phyloP scores from a whole-genome alignment of 2,797 vertebrate species.

The Megaceryle alcyon region DNA sequence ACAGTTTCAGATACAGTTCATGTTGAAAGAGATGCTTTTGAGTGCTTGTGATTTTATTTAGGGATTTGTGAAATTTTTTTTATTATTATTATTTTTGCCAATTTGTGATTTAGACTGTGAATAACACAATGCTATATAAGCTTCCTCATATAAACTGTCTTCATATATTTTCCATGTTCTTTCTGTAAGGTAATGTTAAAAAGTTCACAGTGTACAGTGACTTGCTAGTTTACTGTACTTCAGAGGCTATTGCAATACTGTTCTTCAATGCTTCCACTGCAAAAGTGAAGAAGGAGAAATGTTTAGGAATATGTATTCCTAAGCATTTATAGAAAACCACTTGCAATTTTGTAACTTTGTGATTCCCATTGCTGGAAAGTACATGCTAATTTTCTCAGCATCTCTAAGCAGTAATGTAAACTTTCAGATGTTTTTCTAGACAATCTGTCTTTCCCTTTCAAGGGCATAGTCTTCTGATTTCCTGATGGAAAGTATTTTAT shows the following conservation, averaged over 20 bases:
- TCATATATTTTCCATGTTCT: neutral
- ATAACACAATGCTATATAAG: neutral
- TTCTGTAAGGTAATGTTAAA: neutral
- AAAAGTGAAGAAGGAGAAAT: neutral
- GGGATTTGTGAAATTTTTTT: neutral
- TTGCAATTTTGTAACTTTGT: neutral
- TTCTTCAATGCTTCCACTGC: neutral
- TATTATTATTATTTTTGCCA: neutral
- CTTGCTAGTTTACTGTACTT: neutral
- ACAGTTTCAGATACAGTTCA: neutral
- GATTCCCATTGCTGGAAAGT: neutral
- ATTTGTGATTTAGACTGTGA: neutral
- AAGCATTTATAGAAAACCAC: neutral
- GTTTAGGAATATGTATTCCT: neutral
- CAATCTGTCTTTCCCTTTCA: neutral
- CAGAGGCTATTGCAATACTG: neutral
- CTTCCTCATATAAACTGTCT: neutral
- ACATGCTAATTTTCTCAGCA: neutral
- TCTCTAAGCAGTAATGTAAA: neutral
- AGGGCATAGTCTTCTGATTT: neutral
- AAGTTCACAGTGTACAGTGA: neutral
- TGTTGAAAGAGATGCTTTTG: neutral
- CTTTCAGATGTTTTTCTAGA: neutral
- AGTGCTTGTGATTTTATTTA: neutral
- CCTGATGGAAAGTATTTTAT: neutral